Percentiles rank a stretch among this genome's conserved stretches.
phyloP scores from a whole-genome alignment of 2,888 invertebrate species.

The Dolichopus griseipennis region DNA sequence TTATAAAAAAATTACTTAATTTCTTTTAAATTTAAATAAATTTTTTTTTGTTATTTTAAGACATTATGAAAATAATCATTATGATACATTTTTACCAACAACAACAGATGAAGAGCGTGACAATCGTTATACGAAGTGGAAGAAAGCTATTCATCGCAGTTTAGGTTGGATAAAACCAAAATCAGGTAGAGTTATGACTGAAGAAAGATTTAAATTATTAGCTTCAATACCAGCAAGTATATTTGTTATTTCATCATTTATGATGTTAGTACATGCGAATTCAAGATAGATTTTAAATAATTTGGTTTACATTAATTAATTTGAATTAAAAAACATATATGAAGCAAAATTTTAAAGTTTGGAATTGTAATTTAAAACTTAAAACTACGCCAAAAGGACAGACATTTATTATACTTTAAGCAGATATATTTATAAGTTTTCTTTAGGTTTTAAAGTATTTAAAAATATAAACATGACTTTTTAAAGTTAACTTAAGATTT shows the following conservation, averaged over 20 bases:
- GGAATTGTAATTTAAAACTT: too few relatives aligned
- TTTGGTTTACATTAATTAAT: too few relatives aligned
- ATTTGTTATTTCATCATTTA: conserved; percentile 64
- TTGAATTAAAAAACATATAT: too few relatives aligned
- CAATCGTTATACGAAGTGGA: conserved; percentile 82
- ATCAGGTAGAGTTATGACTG: conserved; percentile 69
- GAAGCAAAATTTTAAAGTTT: too few relatives aligned
- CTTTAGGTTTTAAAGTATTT: too few relatives aligned
- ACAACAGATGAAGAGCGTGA: conserved; percentile 74
- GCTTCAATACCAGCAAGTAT: conserved; percentile 71
- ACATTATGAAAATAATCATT: conserved; percentile 44
- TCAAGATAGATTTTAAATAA: background rate
- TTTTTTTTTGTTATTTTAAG: conserved; percentile 9
- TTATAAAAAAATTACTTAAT: background rate
- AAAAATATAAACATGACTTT: too few relatives aligned
- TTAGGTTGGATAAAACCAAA: conserved; percentile 78
- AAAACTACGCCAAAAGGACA: too few relatives aligned
- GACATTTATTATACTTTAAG: too few relatives aligned
- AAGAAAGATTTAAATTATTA: conserved; percentile 67
- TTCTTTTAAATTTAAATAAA: background rate
- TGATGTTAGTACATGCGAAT: conserved; percentile 43
- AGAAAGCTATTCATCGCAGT: conserved; percentile 86
- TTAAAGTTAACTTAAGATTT: too few relatives aligned
- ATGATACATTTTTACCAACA: conserved; percentile 72
- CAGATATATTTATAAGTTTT: too few relatives aligned